Base-by-base conservation (phyloP, 1,140 invertebrate genomes). In the Tribolium madens region DNA sequence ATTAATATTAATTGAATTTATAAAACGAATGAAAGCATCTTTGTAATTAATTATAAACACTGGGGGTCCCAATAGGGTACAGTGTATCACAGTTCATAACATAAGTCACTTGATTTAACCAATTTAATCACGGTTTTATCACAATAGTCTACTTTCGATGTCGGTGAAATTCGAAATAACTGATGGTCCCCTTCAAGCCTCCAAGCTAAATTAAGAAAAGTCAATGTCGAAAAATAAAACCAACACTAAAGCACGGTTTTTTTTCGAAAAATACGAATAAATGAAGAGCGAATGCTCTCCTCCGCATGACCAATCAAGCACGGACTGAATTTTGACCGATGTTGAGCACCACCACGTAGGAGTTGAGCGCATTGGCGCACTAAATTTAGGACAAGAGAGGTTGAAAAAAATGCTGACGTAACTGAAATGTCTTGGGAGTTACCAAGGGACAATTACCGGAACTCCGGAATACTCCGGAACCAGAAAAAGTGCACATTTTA, bases 61-160 rank as follows among this genome's bases (percentile, higher is more conserved):
- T 26, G 7, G 53, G 53, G 53, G 53, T 60, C 18, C 53, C 53
- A 60, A 26, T 10, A 60, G 13, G 53, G 53, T 60, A 26, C 53
- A 18, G 9, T 26, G 13, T 47, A 71, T 71, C 69, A 71, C 69
- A 71, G 69, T 48, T 71, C 42, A 48, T 33, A 70, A 71, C 69
- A 9, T 71, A 47, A 42, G 69, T 71, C 69, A 71, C 69, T 71
- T 71, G 42, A 71, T 71, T 71, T 47, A 71, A 5, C 21, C 18
- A 26, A 60, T 60, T 60, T 60, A 52, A 60, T 71, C 69, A 71
- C 69, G 69, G 42, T 48, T 14, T 26, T 60, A 60, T 60, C 53
- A 60, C 53, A 60, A 60, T 7, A 3, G 17, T 60, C 53, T 26
- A 26, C 21, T 26, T 26, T 26, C 21, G 21, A 26, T 26, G 21